phyloP scores from a whole-genome alignment of 2,888 invertebrate genomes.

The Notodonta dromedarius region DNA sequence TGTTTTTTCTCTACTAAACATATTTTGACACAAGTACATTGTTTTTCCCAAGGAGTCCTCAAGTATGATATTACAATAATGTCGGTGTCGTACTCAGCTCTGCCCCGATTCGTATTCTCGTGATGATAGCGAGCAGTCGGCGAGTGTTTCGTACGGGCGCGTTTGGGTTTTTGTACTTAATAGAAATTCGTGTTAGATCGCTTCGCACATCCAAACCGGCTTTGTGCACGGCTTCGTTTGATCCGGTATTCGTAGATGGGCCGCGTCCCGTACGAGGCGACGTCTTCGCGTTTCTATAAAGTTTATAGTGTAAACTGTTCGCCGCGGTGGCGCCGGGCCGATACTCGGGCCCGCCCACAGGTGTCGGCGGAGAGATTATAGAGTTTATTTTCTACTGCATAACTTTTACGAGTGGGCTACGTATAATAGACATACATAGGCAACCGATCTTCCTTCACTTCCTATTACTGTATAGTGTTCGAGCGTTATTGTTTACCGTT shows the following conservation, averaged over 20 bases:
- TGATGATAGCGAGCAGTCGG: slow-evolving; percentile 12
- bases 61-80: too few species aligned
- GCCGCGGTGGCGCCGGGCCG: too few species aligned
- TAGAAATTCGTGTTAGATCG: slow-evolving; percentile 40
- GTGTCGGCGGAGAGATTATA: slow-evolving; percentile 43
- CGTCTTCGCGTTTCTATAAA: too few species aligned
- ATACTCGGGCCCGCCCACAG: slow-evolving; percentile 6
- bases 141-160: slow-evolving; percentile 28
- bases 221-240: slow-evolving; percentile 44
- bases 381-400: slow-evolving; percentile 42
- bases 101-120: slow-evolving; percentile 31
- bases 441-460: slow-evolving; percentile 52
- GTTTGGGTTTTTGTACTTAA: slow-evolving; percentile 43
- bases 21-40: too few species aligned
- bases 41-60: too few species aligned
- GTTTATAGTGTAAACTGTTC: too few species aligned
- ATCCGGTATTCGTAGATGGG: not conserved
- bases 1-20: too few species aligned
- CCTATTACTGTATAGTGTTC: slow-evolving; percentile 23
- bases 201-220: slow-evolving; percentile 44
- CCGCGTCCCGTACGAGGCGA: too few species aligned
- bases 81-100: slow-evolving; percentile 13
- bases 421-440: slow-evolving; percentile 64
- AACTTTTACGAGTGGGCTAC: slow-evolving; percentile 64
- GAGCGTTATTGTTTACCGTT: slow-evolving; percentile 11